Conservation (phyloP, 2,113 vertebrate species). For the Xiphophorus hellerii region DNA sequence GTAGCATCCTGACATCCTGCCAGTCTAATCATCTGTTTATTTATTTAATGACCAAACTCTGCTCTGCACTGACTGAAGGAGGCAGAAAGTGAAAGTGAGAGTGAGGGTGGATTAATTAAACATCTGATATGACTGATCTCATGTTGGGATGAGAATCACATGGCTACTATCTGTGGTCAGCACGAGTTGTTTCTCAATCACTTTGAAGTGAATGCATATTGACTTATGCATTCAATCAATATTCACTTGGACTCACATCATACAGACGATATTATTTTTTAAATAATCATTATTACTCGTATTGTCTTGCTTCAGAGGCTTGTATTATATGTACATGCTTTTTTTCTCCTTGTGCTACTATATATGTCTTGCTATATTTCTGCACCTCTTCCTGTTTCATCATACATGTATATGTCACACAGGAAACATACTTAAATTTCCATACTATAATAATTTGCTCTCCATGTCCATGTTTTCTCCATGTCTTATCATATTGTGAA, state of each 20-base stretch:
- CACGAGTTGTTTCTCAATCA: background rate
- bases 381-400: background rate
- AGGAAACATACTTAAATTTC: background rate
- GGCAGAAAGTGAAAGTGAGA: conserved; percentile 54
- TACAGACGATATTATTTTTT: background rate
- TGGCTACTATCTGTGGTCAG: background rate
- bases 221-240: background rate
- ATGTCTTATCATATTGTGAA: background rate
- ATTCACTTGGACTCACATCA: background rate
- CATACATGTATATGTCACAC: background rate
- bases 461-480: background rate
- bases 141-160: background rate
- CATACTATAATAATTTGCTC: background rate
- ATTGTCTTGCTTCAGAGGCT: background rate
- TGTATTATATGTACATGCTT: no score
- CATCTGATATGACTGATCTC: conserved; percentile 26
- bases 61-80: conserved; percentile 27
- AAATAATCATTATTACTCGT: background rate
- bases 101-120: conserved; percentile 33
- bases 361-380: background rate
- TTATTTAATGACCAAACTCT: conserved; percentile 60
- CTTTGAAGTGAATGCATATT: background rate
- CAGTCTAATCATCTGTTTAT: conserved; percentile 76
- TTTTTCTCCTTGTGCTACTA: no score
- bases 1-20: conserved; percentile 76